These are phyloP conservation scores for Sinosuthora webbiana DNA, from an alignment of 2,113 vertebrate genomes.

Conservation along the genomic window DNA sequence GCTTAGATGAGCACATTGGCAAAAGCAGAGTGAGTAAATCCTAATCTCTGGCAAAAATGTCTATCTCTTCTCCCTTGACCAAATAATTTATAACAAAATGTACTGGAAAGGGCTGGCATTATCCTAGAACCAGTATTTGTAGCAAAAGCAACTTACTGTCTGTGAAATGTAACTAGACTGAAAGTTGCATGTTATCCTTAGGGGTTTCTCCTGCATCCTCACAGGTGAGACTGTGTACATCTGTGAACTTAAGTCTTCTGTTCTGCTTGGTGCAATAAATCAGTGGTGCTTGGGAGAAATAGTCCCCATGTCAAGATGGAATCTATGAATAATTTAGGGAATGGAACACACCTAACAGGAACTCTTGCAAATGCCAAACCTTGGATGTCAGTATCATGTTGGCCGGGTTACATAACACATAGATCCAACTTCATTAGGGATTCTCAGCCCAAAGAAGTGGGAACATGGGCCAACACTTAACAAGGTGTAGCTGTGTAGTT, in stretches of 20 bases:
- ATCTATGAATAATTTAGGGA: not conserved
- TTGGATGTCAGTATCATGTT: not conserved
- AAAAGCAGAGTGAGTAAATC: not conserved
- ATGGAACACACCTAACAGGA: not conserved
- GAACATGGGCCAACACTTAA: not conserved
- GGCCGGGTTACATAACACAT: not conserved
- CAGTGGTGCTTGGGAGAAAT: not conserved
- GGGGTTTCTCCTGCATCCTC: not conserved
- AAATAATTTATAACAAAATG: not conserved
- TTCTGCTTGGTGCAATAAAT: not conserved
- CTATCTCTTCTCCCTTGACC: not conserved
- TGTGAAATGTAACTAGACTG: not conserved
- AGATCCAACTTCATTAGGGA: not conserved
- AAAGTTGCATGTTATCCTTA: fast-evolving
- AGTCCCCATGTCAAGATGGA: not conserved
- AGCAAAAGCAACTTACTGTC: not conserved
- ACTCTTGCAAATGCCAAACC: not conserved
- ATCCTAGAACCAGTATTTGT: not conserved
- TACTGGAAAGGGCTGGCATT: not conserved
- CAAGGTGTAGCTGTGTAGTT: not conserved
- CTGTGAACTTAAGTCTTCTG: not conserved
- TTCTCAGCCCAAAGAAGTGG: not conserved
- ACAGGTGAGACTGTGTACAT: not conserved
- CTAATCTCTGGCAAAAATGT: not conserved
- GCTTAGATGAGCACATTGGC: not conserved